Conservation (phyloP, 1,140 invertebrate species). For the Piezodorus guildinii region DNA sequence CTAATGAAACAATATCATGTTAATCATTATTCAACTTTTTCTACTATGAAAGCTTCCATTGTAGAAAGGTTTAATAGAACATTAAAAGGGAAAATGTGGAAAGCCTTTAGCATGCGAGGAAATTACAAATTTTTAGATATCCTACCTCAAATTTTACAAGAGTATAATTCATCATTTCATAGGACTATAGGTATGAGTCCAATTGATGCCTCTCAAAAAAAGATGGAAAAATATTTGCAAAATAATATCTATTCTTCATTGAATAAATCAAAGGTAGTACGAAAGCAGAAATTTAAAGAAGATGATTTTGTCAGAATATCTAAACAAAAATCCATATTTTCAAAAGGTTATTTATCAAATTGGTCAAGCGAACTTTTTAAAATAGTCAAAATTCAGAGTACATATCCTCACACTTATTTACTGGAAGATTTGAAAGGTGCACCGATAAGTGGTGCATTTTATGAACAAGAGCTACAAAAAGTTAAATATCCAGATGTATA, state of each 20-base stretch:
- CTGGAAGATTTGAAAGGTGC: not conserved
- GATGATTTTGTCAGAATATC: slow-evolving; percentile 30
- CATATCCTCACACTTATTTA: not conserved
- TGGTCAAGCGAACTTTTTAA: slow-evolving; percentile 28
- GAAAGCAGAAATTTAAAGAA: slow-evolving; percentile 29
- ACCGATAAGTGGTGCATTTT: slow-evolving; percentile 12
- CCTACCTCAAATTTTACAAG: slow-evolving; percentile 30
- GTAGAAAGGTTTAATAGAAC: slow-evolving; percentile 36
- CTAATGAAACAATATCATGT: slow-evolving; percentile 31
- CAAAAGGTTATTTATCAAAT: slow-evolving; percentile 31
- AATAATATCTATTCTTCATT: slow-evolving; percentile 23
- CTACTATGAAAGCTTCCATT: slow-evolving; percentile 33
- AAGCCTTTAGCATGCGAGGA: slow-evolving; percentile 32
- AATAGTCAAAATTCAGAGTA: not conserved
- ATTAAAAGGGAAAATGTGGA: slow-evolving; percentile 33
- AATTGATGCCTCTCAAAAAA: slow-evolving; percentile 16
- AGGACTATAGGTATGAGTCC: slow-evolving; percentile 32
- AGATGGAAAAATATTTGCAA: slow-evolving; percentile 28
- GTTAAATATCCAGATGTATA: not conserved
- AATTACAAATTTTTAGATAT: slow-evolving; percentile 31
- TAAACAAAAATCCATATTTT: slow-evolving; percentile 29
- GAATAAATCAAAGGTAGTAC: slow-evolving; percentile 25
- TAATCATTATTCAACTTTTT: slow-evolving; percentile 28
- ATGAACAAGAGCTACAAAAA: slow-evolving; percentile 16
- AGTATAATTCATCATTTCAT: slow-evolving; percentile 35